Base-by-base conservation (phyloP, 2,797 vertebrate genomes). In the Microchirus variegatus region DNA sequence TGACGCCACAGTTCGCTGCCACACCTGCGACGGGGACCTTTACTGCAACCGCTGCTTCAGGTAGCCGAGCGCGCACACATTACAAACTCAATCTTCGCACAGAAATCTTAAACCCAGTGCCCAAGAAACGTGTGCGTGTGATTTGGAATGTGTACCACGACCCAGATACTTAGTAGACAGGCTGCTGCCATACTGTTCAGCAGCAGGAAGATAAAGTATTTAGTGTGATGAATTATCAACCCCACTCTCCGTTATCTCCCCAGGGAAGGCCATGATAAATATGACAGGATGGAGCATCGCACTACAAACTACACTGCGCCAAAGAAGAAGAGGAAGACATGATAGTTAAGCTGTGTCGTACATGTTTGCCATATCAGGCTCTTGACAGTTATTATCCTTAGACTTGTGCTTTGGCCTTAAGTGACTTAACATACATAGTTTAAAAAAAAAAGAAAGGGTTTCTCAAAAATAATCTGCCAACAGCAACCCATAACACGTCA, bases 181-280 rank as follows among this genome's bases (percentile, higher is more conserved):
- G 59, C 66, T 66, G 49, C 81, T 83, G 67, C 76, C 84, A 88
- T 82, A 77, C 73, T 87, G 79, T 71, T 74, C 56, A 80, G 70
- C 82, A 87, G 87, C 86, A 85, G 80, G 83, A 77, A 61, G 78
- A 86, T 91, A 36, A 90, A 90, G 78, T 90, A 90, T 91, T 90
- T 85, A 90, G 72, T 61, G 62, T 83, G 81, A 87, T 90, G 54
- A 89, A 91, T 90, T 89, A 86, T 90, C 86, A 81, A 86, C 80
- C 80, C 61, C 41, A 45, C 51, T 40, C 56, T 77, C 75, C 59
- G 58, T 90, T 84, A 59, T 73, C 18, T 79, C 81, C 74, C 52
- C 86, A 99, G 98, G 91, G 96, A 98, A 90, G 96, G 95, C 79
- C 98, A 99, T 64, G 94, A 97, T 89, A 92, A 95, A 84, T 96